These are phyloP conservation scores for Cherax destructor DNA, from an alignment of 1,140 invertebrate species.

Conservation along the genomic window DNA sequence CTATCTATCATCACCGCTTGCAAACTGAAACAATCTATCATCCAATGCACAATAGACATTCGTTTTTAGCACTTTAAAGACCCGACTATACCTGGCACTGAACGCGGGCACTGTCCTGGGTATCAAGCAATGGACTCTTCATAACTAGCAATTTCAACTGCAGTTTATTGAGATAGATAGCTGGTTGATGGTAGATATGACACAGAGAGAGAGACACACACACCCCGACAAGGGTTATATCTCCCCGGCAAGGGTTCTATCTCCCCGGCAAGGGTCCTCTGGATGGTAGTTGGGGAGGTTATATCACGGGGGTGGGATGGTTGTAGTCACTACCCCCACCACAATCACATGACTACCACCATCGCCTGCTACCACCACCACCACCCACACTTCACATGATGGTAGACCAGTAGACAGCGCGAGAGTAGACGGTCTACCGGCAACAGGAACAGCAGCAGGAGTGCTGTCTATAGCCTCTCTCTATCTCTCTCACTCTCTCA, in stretches of 20 bases:
- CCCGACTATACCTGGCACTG: constrained; percentile 54
- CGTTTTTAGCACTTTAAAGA: constrained; percentile 17
- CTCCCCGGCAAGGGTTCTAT: no score
- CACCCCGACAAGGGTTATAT: background rate
- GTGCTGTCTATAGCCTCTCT: constrained; percentile 4
- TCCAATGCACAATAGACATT: constrained; percentile 9
- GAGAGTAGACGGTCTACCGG: constrained; percentile 22
- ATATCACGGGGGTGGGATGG: constrained; percentile 26
- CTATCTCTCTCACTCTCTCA: constrained; percentile 43
- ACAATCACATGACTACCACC: constrained; percentile 45
- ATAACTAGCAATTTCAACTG: constrained; percentile 39
- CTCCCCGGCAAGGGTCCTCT: no score
- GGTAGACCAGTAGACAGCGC: background rate
- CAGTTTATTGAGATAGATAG: constrained; percentile 45
- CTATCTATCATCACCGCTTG: constrained; percentile 10
- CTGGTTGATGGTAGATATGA: no score
- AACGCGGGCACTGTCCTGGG: constrained; percentile 34
- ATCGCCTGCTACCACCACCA: constrained; percentile 20
- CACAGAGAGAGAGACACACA: constrained; percentile 9
- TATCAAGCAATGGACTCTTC: constrained; percentile 54
- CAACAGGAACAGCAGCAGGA: constrained; percentile 51
- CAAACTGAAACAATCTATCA: constrained; percentile 21
- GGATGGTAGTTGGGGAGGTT: constrained; percentile 3
- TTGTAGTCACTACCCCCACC: constrained; percentile 35
- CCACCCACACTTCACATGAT: constrained; percentile 47